phyloP scores from a whole-genome alignment of 1,140 invertebrate species.

The Leguminivora glycinivorella region DNA sequence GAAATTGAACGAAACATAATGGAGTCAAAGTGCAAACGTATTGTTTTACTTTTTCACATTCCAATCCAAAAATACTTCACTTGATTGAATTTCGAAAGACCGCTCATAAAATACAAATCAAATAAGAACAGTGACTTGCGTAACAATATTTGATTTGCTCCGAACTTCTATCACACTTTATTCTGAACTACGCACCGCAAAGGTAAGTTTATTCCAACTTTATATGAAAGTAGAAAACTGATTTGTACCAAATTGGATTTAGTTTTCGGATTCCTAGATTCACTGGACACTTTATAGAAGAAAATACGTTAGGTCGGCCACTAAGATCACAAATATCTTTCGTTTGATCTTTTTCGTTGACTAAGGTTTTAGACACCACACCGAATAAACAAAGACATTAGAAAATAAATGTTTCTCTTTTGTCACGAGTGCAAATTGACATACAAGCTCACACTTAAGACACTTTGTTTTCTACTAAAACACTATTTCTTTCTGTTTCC shows the following conservation, averaged over 20 bases:
- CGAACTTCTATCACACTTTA: slow-evolving; percentile 52
- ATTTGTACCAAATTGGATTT: slow-evolving; percentile 7
- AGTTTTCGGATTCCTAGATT: slow-evolving; percentile 1
- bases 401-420: no score
- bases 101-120: slow-evolving; percentile 59
- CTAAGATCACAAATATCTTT: no score
- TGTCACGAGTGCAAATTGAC: no score
- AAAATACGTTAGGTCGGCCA: neutral
- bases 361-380: no score
- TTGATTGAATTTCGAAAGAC: slow-evolving; percentile 40
- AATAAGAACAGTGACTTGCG: slow-evolving; percentile 58
- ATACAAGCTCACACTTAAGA: no score
- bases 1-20: neutral
- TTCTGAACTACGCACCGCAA: neutral
- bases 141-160: slow-evolving; percentile 61
- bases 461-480: no score
- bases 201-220: slow-evolving; percentile 10
- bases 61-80: neutral
- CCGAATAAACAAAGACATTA: no score
- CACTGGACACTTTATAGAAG: neutral
- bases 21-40: neutral
- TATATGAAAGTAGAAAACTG: slow-evolving; percentile 4
- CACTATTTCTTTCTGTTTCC: no score
- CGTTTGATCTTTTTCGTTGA: no score
- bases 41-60: neutral